phyloP scores from a whole-genome alignment of 1,140 invertebrate genomes.

The Pectinophora gossypiella region DNA sequence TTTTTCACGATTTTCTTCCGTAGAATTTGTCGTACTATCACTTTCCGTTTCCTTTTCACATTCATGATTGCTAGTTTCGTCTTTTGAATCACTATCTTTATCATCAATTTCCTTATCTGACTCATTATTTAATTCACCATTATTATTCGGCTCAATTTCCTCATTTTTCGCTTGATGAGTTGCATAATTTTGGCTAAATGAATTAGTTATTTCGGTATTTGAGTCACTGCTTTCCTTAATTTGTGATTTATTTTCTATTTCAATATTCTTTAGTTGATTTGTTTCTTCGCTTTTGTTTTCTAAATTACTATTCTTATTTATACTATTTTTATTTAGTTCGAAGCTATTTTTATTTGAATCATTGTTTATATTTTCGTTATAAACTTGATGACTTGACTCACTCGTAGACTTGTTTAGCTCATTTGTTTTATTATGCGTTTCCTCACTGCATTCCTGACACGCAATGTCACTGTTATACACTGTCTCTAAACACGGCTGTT shows the following conservation, averaged over 20 bases:
- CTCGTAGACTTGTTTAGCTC: neutral
- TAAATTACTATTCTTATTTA: too few relatives aligned
- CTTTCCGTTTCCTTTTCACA: neutral
- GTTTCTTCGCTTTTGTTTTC: too few relatives aligned
- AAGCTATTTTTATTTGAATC: too few relatives aligned
- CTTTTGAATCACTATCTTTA: neutral
- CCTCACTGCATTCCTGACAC: neutral
- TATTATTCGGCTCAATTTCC: neutral
- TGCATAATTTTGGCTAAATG: neutral
- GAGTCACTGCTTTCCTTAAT: too few relatives aligned
- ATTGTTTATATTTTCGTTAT: too few relatives aligned
- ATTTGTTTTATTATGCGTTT: neutral
- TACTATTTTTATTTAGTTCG: too few relatives aligned
- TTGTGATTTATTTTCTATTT: too few relatives aligned
- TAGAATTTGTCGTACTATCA: too few relatives aligned
- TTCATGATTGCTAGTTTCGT: slow-evolving; percentile 8
- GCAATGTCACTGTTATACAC: neutral
- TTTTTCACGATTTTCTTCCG: too few relatives aligned
- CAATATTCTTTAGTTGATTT: too few relatives aligned
- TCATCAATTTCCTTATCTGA: neutral
- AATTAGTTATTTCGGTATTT: too few relatives aligned
- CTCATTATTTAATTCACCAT: neutral
- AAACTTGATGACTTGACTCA: too few relatives aligned
- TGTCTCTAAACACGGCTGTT: slow-evolving; percentile 20
- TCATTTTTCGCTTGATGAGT: neutral